These are phyloP conservation scores for Peromyscus aztecus DNA, from an alignment of 2,797 vertebrate genomes.

Conservation along the genomic window DNA sequence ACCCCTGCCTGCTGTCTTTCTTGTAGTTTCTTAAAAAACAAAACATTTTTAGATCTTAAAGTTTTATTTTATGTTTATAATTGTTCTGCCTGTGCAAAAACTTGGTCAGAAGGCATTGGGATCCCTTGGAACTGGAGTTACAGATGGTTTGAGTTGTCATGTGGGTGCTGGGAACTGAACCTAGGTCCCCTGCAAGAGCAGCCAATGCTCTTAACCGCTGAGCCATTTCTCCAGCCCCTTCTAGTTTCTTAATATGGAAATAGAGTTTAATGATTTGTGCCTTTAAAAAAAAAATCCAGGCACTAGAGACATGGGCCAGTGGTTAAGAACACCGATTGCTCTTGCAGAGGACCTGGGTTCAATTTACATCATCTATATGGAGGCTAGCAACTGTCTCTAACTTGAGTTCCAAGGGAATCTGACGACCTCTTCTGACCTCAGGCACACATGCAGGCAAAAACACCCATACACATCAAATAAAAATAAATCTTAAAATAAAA, in stretches of 20 bases:
- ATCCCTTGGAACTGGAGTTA: background rate
- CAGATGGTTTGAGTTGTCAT: background rate
- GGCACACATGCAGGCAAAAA: background rate
- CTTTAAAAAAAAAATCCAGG: background rate
- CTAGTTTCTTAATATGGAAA: slow-evolving; percentile 28
- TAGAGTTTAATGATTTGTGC: background rate
- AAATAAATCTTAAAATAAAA: background rate
- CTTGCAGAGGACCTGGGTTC: background rate
- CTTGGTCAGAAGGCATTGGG: background rate
- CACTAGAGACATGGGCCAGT: background rate
- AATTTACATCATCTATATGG: background rate
- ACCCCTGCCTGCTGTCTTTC: background rate
- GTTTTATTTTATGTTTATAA: background rate
- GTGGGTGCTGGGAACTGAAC: background rate
- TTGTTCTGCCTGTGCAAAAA: background rate
- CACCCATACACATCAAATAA: background rate
- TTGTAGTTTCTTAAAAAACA: background rate
- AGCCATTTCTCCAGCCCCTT: background rate
- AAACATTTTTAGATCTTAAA: background rate
- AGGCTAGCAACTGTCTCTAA: background rate
- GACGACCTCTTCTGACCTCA: background rate
- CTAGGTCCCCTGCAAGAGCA: background rate
- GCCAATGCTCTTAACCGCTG: background rate
- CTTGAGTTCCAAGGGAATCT: background rate
- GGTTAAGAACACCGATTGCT: background rate